A percentile compares a stretch with the other conserved stretches of the same genome.
Evolutionary conservation across 2,797 vertebrate genomes (phyloP).

Genomic region (Vultur gryphus): DNA sequence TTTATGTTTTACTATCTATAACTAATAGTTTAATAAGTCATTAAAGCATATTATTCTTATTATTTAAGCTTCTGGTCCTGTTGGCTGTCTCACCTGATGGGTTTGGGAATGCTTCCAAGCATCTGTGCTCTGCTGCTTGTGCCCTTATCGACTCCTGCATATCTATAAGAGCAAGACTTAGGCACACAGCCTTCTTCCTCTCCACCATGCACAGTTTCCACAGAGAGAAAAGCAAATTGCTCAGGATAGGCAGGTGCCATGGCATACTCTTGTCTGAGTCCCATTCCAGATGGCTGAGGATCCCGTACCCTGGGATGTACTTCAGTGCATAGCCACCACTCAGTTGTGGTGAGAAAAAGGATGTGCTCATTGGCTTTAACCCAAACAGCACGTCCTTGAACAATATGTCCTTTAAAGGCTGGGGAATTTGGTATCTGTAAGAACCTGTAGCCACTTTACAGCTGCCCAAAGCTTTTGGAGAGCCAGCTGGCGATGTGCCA

Average conservation of each 20-base stretch:
- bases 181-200: not conserved
- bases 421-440: not conserved
- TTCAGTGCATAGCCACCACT: not conserved
- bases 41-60: not conserved
- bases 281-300: not conserved
- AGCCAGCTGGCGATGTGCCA: not conserved
- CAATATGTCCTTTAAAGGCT: not conserved
- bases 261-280: not conserved
- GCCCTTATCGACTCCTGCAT: not conserved
- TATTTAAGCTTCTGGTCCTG: not conserved
- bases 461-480: not conserved
- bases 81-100: not conserved
- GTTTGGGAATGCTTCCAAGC: not conserved
- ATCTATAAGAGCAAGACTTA: not conserved
- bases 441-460: not conserved
- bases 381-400: not conserved
- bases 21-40: not conserved
- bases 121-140: not conserved
- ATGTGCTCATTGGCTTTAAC: not conserved
- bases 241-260: not conserved
- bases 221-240: not conserved
- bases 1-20: not conserved
- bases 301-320: fast-evolving
- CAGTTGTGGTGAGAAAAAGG: not conserved
- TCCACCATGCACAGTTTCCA: fast-evolving